Evolutionary conservation across 2,888 invertebrate species (phyloP).

Genomic region (Cantharis flavilabris): DNA sequence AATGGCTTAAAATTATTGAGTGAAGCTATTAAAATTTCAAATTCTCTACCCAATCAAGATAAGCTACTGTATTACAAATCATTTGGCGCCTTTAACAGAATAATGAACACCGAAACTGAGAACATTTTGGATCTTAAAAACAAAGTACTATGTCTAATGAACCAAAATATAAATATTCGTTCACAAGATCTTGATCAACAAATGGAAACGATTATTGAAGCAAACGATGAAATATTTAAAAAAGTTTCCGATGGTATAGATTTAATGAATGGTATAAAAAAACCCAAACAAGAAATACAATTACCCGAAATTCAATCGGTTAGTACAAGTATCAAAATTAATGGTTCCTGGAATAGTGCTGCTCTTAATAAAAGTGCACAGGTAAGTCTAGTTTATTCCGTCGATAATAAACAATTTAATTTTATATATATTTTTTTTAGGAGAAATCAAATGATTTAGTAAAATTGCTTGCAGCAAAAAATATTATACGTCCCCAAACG

Average conservation of each 20-base stretch:
- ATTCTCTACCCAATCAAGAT: constrained; percentile 71
- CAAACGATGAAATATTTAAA: constrained; percentile 83
- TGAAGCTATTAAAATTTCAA: constrained; percentile 71
- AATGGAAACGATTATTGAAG: constrained; percentile 78
- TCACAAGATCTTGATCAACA: constrained; percentile 65
- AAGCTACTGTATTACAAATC: constrained; percentile 77
- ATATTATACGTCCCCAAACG: constrained; percentile 81
- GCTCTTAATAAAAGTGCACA: constrained; percentile 18
- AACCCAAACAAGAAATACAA: constrained; percentile 57
- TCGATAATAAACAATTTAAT: neutral
- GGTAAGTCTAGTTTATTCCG: constrained; percentile 15
- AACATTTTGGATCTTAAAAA: constrained; percentile 66
- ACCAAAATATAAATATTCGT: constrained; percentile 62
- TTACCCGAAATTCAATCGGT: constrained; percentile 57
- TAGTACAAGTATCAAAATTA: constrained; percentile 52
- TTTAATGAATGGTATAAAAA: constrained; percentile 65
- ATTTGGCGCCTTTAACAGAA: constrained; percentile 73
- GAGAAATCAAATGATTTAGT: constrained; percentile 38
- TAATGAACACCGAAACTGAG: constrained; percentile 67
- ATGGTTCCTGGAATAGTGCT: constrained; percentile 66
- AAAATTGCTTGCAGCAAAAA: constrained; percentile 69
- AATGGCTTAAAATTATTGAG: constrained; percentile 68
- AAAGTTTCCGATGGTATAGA: constrained; percentile 77
- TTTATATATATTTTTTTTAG: neutral
- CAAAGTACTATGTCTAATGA: constrained; percentile 60